A percentile compares a stretch with the other conserved stretches of the same genome.
Evolutionary conservation across 37 sponge, comb jelly and placozoan genomes (phyloP).

Genomic region (Spongilla lacustris): DNA sequence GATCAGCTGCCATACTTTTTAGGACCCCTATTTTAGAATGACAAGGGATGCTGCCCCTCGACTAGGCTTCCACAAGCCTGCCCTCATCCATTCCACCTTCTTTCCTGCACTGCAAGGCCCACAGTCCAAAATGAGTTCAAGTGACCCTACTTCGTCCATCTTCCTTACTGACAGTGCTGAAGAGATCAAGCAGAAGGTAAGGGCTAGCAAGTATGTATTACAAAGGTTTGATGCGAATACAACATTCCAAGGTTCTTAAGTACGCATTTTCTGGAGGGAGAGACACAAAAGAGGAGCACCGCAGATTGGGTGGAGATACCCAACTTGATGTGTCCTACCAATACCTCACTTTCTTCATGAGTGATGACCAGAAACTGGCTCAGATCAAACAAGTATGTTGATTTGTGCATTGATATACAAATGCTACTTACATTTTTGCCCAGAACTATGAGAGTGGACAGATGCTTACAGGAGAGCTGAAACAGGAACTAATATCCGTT

Average conservation of each 20-base stretch:
- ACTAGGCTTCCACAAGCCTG: slow-evolving; percentile 81
- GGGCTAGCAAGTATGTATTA: neutral
- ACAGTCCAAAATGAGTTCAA: slow-evolving; percentile 90
- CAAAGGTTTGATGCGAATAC: neutral
- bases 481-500: slow-evolving; percentile 77
- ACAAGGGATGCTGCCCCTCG: slow-evolving; percentile 90
- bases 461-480: slow-evolving; percentile 83
- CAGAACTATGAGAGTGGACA: slow-evolving; percentile 77
- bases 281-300: slow-evolving; percentile 89
- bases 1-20: neutral
- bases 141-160: slow-evolving; percentile 83
- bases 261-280: slow-evolving; percentile 91
- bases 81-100: slow-evolving; percentile 85
- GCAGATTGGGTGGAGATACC: slow-evolving; percentile 81
- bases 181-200: slow-evolving; percentile 80
- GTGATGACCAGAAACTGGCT: slow-evolving; percentile 69
- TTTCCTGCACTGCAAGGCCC: slow-evolving; percentile 92
- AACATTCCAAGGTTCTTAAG: slow-evolving; percentile 68
- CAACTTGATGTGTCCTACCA: slow-evolving; percentile 86
- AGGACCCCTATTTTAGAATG: slow-evolving; percentile 96
- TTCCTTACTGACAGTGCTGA: slow-evolving; percentile 81
- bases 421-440: neutral
- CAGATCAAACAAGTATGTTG: slow-evolving; percentile 64
- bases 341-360: slow-evolving; percentile 86
- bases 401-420: neutral